These are phyloP conservation scores for Syngnathus scovelli DNA, from an alignment of 2,113 vertebrate genomes.

Conservation along the genomic window DNA sequence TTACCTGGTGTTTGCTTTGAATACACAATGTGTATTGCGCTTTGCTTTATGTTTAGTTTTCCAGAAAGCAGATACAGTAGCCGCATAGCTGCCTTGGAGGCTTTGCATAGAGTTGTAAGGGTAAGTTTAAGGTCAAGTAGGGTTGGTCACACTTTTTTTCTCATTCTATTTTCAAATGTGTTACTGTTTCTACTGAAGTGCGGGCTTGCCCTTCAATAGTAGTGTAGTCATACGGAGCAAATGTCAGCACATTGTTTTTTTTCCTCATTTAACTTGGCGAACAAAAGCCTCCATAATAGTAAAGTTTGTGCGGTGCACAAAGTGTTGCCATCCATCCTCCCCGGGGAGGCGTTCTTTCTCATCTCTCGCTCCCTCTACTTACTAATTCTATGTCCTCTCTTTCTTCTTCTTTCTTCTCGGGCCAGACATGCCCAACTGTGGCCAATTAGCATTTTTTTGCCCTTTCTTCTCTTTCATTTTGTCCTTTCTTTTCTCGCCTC, in stretches of 20 bases:
- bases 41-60: background rate
- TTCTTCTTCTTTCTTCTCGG: constrained; percentile 64
- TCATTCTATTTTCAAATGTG: constrained; percentile 2
- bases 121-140: background rate
- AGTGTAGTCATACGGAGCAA: background rate
- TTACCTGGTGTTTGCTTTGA: background rate
- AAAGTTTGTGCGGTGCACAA: constrained; percentile 21
- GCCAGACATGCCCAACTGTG: constrained; percentile 75
- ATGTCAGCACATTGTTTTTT: constrained; percentile 5
- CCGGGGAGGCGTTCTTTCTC: constrained; percentile 17
- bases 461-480: constrained; percentile 43
- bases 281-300: constrained; percentile 9
- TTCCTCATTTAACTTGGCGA: constrained; percentile 10
- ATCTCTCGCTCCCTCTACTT: constrained; percentile 46
- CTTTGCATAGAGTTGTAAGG: background rate
- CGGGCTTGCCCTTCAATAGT: background rate
- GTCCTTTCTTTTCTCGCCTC: constrained; percentile 56
- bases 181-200: constrained; percentile 1
- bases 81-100: no score
- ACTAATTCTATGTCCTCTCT: constrained; percentile 49
- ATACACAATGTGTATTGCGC: background rate
- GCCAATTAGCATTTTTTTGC: constrained; percentile 68
- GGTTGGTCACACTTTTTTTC: no score
- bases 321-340: constrained; percentile 34
- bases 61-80: background rate